Evolutionary conservation across 2,113 vertebrate genomes (phyloP), one percentile per base, ranked within the genome.

Genomic region (Pangasianodon hypophthalmus): DNA sequence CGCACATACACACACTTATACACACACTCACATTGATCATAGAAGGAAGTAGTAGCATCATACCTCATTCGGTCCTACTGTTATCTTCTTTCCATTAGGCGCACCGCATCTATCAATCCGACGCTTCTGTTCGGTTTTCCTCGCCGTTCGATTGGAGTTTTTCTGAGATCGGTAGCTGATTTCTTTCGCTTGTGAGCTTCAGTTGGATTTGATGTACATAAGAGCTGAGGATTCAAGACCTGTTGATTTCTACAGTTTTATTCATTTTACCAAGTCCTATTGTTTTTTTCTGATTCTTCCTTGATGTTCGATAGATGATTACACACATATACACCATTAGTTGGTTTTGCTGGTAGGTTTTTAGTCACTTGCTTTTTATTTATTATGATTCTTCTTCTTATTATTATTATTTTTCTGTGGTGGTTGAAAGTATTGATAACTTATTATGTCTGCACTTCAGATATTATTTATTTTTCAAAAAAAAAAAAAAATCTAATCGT

Each of bases 371-470:
- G 88, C 87, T 92, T 90, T 92, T 56, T 83, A 56, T 81, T 88
- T 37, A 67, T 86, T 67, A 24, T 83, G 37, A 62, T 83, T 69
- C 37, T 71, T 71, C 54, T 32, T 79, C 13, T 88, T 69, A 4
- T 84, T 73, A 6, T 88, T 71, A 32, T 80, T 64, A n/a, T 84
- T 90, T 56, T 87, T 81, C 75, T 84, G 85, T 88, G 87, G 85
- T 89, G 79, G 85, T 87, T 90, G 37, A 69, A 88, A 89, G 80
- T 92, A 90, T 90, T 92, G 88, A 75, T 82, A 85, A 80, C 79
- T 90, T 92, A 67, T 80, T 92, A 85, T 89, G 91, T 91, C 91
- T 90, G 91, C 89, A 90, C 89, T 91, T 86, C 89, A 88, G 77
- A 67, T 91, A 67, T 62, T 90, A 90, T 86, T 89, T 84, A 83